Base-by-base conservation (phyloP, 2,888 invertebrate species). In the Rhagonycha lutea region DNA sequence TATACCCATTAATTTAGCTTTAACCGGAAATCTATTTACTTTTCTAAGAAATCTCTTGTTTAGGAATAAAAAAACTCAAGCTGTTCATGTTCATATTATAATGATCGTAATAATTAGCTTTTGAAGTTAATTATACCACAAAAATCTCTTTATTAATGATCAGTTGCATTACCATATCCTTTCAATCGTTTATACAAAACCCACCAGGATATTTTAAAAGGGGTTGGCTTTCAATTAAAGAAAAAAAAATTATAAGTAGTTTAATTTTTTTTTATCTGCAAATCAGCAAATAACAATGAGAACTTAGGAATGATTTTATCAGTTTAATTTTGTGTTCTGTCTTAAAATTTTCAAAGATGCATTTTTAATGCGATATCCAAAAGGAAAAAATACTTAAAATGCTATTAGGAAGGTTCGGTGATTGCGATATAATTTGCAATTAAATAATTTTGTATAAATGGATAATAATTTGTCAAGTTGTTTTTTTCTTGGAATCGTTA, bases 51-150 rank as follows among this genome's bases (percentile, higher is more conserved):
- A 47, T 65, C 26, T 60, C 67, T 26, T 28, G 68, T 14, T 72
- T 72, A 67, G 11, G 10, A 28, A 61, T 61, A 26, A 72, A 68
- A 28, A 18, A 18, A 32, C 32, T 73, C 73, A 29, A 62, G 73
- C 24, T 61, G 73, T n/a, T 32, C 47, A 63, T 68, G 14, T 11
- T 12, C 69, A 23, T 60, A 47, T 62, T 62, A 73, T 73, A 14
- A 29, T 62, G 12, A 18, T 62, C 11, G 2, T 14, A 60, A 69
- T 29, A 68, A 73, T 60, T 68, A n/a, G 68, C 73, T 69, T 73
- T 73, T 47, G 69, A 73, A 69, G 69, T 69, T 73, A 69, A 72
- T 72, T 72, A 68, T 61, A 61, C 14, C 47, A 65, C 63, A 65
- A 47, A 32, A 47, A 47, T 47, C 47, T 47, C 47, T 47, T 47